phyloP scores from a whole-genome alignment of 1,140 invertebrate species.

The Charaxes varanes region DNA sequence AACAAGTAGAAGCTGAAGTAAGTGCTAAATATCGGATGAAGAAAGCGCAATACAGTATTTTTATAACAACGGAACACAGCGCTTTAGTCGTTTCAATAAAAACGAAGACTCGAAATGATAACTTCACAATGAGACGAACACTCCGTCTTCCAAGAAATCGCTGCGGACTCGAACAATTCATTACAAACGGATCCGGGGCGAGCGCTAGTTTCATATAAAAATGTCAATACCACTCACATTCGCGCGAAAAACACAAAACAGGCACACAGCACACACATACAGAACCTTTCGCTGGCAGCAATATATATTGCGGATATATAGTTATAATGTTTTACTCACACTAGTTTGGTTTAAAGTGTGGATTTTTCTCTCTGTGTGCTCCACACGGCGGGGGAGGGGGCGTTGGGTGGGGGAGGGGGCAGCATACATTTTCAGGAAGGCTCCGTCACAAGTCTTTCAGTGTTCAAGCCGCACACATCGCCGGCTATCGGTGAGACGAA shows the following conservation, averaged over 20 bases:
- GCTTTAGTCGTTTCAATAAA: background rate
- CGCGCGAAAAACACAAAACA: slow-evolving; percentile 39
- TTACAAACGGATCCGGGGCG: slow-evolving; percentile 21
- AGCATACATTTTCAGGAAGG: slow-evolving; percentile 62
- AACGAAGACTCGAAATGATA: no score
- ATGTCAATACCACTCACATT: slow-evolving; percentile 62
- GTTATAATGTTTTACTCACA: slow-evolving; percentile 54
- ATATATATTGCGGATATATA: slow-evolving; percentile 44
- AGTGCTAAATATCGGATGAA: no score
- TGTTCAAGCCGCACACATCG: slow-evolving; percentile 63
- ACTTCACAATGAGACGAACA: no score
- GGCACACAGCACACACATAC: slow-evolving; percentile 33
- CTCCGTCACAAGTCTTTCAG: slow-evolving; percentile 68
- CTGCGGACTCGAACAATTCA: slow-evolving; percentile 11
- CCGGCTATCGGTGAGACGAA: slow-evolving; percentile 66
- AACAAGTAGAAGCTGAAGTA: no score
- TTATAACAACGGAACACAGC: no score
- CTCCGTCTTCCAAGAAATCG: slow-evolving; percentile 5
- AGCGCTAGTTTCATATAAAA: slow-evolving; percentile 50
- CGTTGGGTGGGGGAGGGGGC: slow-evolving; percentile 28
- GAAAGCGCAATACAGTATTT: no score
- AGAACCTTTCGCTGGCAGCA: slow-evolving; percentile 34
- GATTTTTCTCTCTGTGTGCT: slow-evolving; percentile 49
- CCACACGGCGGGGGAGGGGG: slow-evolving; percentile 23
- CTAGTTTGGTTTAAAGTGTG: slow-evolving; percentile 30